A percentile compares a stretch with the other conserved stretches of the same genome.
These are phyloP conservation scores for Catocala sponsa DNA, from an alignment of 2,888 invertebrate genomes.

Conservation along the genomic window DNA sequence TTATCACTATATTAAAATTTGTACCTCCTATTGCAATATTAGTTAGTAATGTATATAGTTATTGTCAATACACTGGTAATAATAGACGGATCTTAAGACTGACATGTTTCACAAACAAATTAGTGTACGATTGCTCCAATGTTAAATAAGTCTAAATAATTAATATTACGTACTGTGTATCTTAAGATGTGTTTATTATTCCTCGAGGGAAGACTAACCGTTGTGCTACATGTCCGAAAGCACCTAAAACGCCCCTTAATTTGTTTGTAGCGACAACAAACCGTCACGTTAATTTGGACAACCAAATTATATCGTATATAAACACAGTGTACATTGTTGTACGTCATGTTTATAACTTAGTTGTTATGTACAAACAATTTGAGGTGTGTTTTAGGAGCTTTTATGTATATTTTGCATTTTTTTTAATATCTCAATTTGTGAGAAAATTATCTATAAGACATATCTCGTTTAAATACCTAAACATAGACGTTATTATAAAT, in stretches of 20 bases:
- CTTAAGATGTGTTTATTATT: conserved; percentile 83
- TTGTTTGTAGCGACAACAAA: neutral
- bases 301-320: too few relatives aligned
- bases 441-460: conserved; percentile 43
- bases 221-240: conserved; percentile 31
- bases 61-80: conserved; percentile 62
- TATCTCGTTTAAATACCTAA: conserved; percentile 46
- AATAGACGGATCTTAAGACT: conserved; percentile 85
- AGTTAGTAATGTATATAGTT: conserved; percentile 53
- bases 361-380: neutral
- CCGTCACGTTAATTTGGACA: too few relatives aligned
- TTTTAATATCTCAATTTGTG: conserved; percentile 29
- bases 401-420: conserved; percentile 22
- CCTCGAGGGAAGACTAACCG: conserved; percentile 48
- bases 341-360: neutral
- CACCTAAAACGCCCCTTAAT: neutral
- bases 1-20: conserved; percentile 27
- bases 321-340: too few relatives aligned
- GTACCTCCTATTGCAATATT: conserved; percentile 49
- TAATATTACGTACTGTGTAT: conserved; percentile 52
- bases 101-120: conserved; percentile 58
- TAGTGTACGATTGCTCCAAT: conserved; percentile 59
- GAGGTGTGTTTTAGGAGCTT: conserved; percentile 2
- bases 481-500: conserved; percentile 32
- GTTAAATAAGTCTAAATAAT: conserved; percentile 46